Base-by-base conservation (phyloP, 1,140 invertebrate species). In the Leptinotarsa texana region DNA sequence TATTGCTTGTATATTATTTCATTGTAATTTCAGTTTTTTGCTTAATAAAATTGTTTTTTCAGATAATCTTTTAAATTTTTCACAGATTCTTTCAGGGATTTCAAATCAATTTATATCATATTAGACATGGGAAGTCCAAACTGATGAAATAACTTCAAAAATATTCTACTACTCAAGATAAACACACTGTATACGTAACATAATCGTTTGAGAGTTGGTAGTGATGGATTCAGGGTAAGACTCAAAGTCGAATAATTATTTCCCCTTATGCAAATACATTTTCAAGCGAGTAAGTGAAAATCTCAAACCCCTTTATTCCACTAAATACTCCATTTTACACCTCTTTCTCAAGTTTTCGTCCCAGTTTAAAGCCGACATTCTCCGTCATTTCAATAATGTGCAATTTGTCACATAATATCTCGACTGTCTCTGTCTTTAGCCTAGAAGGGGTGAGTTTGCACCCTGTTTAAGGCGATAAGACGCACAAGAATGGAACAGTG, bases 391-490 rank as follows among this genome's bases (percentile, higher is more conserved):
- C 82, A 82, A 83, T 83, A 81, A 82, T 82, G 82, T 80, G 79
- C 80, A 82, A 83, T 83, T 83, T 83, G 82, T 83, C 81, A 83
- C 82, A 82, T 82, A 83, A 82, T 83, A 83, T 83, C 80, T 74
- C 75, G 69, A 66, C 76, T 74, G 65, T 81, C 77, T 77, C 76
- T 74, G 69, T 79, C 77, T 70, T 62, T 75, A 49, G 73, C 71
- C 74, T 74, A 57, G 72, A 74, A 74, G 66, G 72, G 63, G 71
- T 73, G 61, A 63, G 57, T 48, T 73, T 77, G 73, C 77, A 74
- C 78, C 78, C 74, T 74, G 75, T 77, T 76, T 73, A 74, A 74
- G 72, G 66, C 75, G 71, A 73, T 73, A 76, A 74, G 65, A 74
- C 72, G 63, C 66, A 73, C 67, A 47, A 77, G 57, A 49, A 63